These are phyloP conservation scores for Cotesia typhae DNA, from an alignment of 1,140 invertebrate species.

Conservation along the genomic window DNA sequence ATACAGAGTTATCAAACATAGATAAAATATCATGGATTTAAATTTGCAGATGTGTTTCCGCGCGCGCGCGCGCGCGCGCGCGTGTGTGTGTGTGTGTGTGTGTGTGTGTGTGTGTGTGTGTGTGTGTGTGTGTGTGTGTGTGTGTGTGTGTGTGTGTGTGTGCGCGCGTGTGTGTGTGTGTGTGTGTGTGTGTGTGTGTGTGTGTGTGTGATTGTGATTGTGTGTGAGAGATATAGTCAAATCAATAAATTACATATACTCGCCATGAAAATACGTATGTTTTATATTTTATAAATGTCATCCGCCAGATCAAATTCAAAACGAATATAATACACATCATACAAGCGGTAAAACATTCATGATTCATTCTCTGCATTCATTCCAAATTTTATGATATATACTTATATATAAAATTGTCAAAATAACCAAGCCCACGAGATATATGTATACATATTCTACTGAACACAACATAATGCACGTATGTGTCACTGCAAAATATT, in stretches of 20 bases:
- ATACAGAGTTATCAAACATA: conserved; percentile 10
- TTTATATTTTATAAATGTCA: conserved; percentile 15
- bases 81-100: too few species aligned
- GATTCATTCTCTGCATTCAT: too few species aligned
- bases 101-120: too few species aligned
- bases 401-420: too few species aligned
- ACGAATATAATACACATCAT: background rate
- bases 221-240: background rate
- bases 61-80: too few species aligned
- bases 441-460: background rate
- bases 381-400: too few species aligned
- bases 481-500: conserved; percentile 24
- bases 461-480: conserved; percentile 18
- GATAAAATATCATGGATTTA: background rate
- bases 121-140: background rate
- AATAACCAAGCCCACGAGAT: background rate
- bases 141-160: too few species aligned
- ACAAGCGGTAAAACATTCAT: conserved; percentile 9
- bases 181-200: too few species aligned
- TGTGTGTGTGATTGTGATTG: background rate
- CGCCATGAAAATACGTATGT: conserved; percentile 4
- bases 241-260: conserved; percentile 18
- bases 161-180: too few species aligned
- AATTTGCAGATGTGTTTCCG: background rate
- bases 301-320: conserved; percentile 18